phyloP scores from a whole-genome alignment of 2,888 invertebrate species.

The Dasypogon diadema region DNA sequence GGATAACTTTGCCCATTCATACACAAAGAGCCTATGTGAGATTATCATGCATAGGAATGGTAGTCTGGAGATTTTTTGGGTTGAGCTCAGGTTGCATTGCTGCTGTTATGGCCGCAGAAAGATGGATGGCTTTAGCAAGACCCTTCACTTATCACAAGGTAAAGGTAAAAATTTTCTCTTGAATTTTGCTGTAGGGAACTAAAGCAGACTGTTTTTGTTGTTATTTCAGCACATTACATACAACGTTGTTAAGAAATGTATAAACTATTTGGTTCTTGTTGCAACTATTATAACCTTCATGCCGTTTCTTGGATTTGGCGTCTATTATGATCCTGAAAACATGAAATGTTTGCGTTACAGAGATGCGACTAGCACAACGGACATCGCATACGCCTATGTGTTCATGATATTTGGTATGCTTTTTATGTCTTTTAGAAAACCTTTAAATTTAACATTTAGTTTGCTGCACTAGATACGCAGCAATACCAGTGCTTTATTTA shows the following conservation, averaged over 20 bases:
- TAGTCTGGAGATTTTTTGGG: conserved; percentile 84
- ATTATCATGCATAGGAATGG: conserved; percentile 70
- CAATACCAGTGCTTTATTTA: too few relatives aligned
- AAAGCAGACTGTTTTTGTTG: too few relatives aligned
- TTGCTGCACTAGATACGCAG: too few relatives aligned
- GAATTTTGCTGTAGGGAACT: too few relatives aligned
- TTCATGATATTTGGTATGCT: conserved; percentile 82
- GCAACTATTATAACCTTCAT: conserved; percentile 80
- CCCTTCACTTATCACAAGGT: conserved; percentile 93
- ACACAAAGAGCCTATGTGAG: conserved; percentile 60
- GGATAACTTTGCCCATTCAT: conserved; percentile 66
- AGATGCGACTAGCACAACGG: conserved; percentile 74
- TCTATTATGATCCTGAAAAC: conserved; percentile 74
- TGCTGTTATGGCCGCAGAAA: conserved; percentile 88
- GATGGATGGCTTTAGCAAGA: conserved; percentile 87
- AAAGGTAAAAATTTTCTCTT: conserved; percentile 33
- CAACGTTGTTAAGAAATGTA: conserved; percentile 78
- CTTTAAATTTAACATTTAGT: too few relatives aligned
- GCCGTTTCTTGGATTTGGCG: conserved; percentile 81
- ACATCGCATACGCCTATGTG: conserved; percentile 81
- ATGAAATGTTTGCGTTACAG: conserved; percentile 78
- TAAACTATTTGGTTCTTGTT: conserved; percentile 77
- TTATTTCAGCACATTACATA: conserved; percentile 82
- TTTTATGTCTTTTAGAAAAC: too few relatives aligned
- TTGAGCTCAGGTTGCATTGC: conserved; percentile 90